Base-by-base conservation (phyloP, 2,888 invertebrate species). In the Euphydryas editha region DNA sequence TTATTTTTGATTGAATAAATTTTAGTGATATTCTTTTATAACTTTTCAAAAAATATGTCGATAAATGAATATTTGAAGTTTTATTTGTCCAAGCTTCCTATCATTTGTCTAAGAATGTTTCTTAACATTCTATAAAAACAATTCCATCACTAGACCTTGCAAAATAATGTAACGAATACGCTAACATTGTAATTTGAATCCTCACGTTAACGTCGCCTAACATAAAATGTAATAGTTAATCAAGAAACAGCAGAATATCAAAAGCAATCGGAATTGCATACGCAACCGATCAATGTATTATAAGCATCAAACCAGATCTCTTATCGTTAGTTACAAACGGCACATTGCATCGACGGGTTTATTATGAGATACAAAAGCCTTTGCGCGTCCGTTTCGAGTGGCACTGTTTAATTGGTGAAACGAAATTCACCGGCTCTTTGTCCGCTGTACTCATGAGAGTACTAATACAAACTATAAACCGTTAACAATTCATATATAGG, bases 321-420 rank as follows among this genome's bases (percentile, higher is more conserved):
- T 54, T n/a, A n/a, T n/a, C n/a, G n/a, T n/a, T 30, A 36, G 30
- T 63, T 63, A 47, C 39, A 60, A 56, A 54, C 59, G 20, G 62
- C 42, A 42, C 59, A 44, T 54, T 54, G 54, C 61, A 55, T 58
- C 55, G 79, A 77, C 74, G 74, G 75, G 81, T 83, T 78, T 85
- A 85, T 83, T 82, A 85, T 82, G 82, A 81, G 80, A 81, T 82
- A 83, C 84, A 84, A 86, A 85, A 85, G 78, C 80, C 81, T 73
- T 82, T 80, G 78, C 76, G 72, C 71, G 77, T 76, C 73, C 76
- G 77, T 75, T 81, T 81, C 78, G 79, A 80, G 81, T 77, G 76
- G 73, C 75, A 79, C 76, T 80, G 81, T 85, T 86, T 85, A 84
- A 85, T 86, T 84, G 81, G 80, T 78, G 79, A 76, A 76, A 78